Evolutionary conservation across 2,113 vertebrate species (phyloP).

Genomic region (Morone chrysops): DNA sequence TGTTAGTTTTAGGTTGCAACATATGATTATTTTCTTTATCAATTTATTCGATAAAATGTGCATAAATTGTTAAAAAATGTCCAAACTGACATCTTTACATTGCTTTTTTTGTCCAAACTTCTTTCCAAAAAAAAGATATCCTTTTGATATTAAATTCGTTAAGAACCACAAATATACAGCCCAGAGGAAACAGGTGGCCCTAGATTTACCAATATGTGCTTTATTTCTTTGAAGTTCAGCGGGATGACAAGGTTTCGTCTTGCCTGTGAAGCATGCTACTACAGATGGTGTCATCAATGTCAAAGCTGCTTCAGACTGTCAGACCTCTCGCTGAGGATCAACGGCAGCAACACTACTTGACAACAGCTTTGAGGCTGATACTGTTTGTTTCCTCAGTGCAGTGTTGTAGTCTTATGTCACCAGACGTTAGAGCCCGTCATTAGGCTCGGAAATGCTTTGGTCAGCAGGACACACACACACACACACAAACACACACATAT

Average conservation of each 20-base stretch:
- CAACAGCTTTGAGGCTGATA: constrained; percentile 37
- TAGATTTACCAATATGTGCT: background rate
- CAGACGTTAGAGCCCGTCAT: background rate
- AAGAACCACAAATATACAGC: constrained; percentile 19
- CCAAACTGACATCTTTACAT: no score
- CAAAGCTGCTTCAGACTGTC: constrained; percentile 42
- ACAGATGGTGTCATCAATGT: constrained; percentile 35
- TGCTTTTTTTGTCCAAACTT: background rate
- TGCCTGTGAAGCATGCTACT: constrained; percentile 26
- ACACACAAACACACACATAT: background rate
- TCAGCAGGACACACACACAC: background rate
- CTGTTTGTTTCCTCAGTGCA: constrained; percentile 18
- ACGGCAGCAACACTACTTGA: constrained; percentile 16
- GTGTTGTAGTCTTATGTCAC: constrained; percentile 20
- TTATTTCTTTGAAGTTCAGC: constrained; percentile 9
- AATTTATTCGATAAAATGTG: no score
- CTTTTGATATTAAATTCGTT: background rate
- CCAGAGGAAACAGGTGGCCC: background rate
- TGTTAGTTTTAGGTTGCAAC: no score
- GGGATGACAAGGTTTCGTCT: constrained; percentile 46
- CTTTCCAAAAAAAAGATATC: no score
- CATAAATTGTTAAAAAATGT: no score
- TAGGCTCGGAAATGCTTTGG: constrained; percentile 16
- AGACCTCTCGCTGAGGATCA: constrained; percentile 23
- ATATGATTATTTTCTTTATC: no score